phyloP scores from a whole-genome alignment of 2,888 invertebrate genomes.

The Dioctria linearis region DNA sequence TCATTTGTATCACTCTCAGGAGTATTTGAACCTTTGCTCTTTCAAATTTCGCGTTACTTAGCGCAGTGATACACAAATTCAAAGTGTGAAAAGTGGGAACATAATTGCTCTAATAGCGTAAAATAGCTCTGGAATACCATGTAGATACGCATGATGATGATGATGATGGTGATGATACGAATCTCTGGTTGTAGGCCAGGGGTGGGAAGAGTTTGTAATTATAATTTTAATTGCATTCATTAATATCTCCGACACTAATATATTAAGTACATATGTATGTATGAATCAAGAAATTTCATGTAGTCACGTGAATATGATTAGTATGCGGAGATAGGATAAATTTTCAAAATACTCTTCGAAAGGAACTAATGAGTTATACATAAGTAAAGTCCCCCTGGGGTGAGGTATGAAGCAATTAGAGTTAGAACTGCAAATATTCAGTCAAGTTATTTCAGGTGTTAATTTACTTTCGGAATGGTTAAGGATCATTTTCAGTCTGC shows the following conservation, averaged over 20 bases:
- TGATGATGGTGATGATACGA: no score
- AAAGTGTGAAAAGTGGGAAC: conserved; percentile 6
- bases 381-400: neutral
- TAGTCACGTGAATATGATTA: conserved; percentile 2
- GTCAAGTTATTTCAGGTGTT: conserved; percentile 8
- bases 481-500: conserved; percentile 7
- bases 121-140: neutral
- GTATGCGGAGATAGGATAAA: neutral
- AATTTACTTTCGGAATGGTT: conserved; percentile 1
- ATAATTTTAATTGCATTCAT: conserved; percentile 47
- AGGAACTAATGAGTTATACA: conserved; percentile 11
- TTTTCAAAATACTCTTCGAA: neutral
- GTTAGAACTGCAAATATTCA: neutral
- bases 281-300: neutral
- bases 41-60: neutral
- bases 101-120: neutral
- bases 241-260: conserved; percentile 38
- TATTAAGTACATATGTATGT: neutral
- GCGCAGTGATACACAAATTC: neutral
- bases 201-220: conserved; percentile 24
- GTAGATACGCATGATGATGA: neutral
- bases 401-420: conserved; percentile 5
- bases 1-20: conserved; percentile 33
- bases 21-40: neutral
- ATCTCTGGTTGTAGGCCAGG: neutral